Evolutionary conservation across 2,888 invertebrate species (phyloP).

Genomic region (Agriotes lineatus): DNA sequence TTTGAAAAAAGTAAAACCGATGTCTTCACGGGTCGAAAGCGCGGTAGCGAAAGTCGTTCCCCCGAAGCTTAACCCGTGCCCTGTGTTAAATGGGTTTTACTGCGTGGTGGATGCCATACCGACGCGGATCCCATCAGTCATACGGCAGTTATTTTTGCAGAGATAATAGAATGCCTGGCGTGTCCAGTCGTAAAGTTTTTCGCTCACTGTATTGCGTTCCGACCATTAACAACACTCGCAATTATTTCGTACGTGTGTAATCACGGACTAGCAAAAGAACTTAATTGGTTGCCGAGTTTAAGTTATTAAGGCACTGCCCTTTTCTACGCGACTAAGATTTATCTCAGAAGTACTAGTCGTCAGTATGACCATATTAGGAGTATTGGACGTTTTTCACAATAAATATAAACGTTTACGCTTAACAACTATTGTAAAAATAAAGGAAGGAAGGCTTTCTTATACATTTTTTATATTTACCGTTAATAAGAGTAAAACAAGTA

Average conservation of each 20-base stretch:
- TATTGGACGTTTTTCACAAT: too few relatives aligned
- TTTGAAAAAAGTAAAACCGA: too few relatives aligned
- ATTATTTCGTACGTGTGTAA: background rate
- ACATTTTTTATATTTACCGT: too few relatives aligned
- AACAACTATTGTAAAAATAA: too few relatives aligned
- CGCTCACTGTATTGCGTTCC: background rate
- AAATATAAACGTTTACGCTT: too few relatives aligned
- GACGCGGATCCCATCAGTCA: slow-evolving; percentile 10
- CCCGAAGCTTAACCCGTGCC: slow-evolving; percentile 18
- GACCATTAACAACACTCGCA: slow-evolving; percentile 5
- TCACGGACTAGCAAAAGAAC: slow-evolving; percentile 3
- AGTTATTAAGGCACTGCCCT: background rate
- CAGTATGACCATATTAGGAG: too few relatives aligned
- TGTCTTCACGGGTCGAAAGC: too few relatives aligned
- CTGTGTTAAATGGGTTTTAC: background rate
- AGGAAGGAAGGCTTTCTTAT: too few relatives aligned
- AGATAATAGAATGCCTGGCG: slow-evolving; percentile 28
- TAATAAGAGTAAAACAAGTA: too few relatives aligned
- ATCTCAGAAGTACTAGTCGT: too few relatives aligned
- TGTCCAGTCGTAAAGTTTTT: slow-evolving; percentile 31
- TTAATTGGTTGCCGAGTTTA: background rate
- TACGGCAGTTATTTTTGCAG: slow-evolving; percentile 13
- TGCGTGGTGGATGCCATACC: background rate
- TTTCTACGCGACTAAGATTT: background rate
- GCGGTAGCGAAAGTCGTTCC: background rate